Base-by-base conservation (phyloP, 2,113 vertebrate species). In the Poeciliopsis occidentalis region DNA sequence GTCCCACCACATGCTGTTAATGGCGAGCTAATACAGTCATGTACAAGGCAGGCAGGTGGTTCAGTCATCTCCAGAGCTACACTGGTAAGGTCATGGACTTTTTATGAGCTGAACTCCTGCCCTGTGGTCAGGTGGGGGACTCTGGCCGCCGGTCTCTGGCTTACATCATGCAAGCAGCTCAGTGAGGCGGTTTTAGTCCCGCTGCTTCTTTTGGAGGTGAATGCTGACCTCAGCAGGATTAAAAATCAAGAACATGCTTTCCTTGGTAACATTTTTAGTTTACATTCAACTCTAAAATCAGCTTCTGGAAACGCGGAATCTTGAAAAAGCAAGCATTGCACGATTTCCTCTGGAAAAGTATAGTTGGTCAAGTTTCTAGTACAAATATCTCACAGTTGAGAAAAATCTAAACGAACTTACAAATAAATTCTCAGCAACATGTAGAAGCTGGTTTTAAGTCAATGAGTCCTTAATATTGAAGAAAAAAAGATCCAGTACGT, bases 1-100 rank as follows among this genome's bases (percentile, higher is more conserved):
- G 73, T 82, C 80, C 83, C 74, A 0, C 84, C 89, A 63, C 84
- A 83, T 19, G 75, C 73, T 65, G 80, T 57, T 82, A 87, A 85
- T 60, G 67, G 69, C 17, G 26, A 29, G 51, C 69, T 89, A 84
- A 84, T 85, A 80, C 71, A 71, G 80, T 80, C 71, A 54, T 66
- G 82, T 67, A 79, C 75, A 69, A 64, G 71, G 37, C 30, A 76
- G 84, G 73, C 75, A 84, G 79, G 78, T 69, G 76, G 64, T 66
- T 79, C 79, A 65, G 77, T 75, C 77, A 76, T 83, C 71, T 71
- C 24, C 69, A 60, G 71, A 70, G 79, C 78, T 78, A 19, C 13
- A 32, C 71, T 67, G 60, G 76, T 69, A 61, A 85, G 82, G 80
- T 83, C 61, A 22, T 80, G 82, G 68, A 83, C 83, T 75, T 83